Base-by-base conservation (phyloP, 2,797 vertebrate genomes). In the Otus scops region DNA sequence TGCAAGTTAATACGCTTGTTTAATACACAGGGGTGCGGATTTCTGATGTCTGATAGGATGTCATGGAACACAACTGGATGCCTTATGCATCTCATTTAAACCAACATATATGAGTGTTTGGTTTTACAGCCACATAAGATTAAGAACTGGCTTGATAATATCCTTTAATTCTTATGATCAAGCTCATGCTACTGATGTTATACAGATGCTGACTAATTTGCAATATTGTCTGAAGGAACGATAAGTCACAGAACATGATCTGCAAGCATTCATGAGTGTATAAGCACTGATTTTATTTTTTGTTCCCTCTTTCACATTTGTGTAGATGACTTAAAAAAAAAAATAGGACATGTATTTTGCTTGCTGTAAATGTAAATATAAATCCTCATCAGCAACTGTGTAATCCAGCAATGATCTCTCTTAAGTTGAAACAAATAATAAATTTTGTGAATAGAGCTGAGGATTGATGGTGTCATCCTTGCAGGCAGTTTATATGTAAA, bases 381-480 rank as follows among this genome's bases (percentile, higher is more conserved):
- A 96, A 95, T 93, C 94, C 94, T 94, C 93, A 90, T 95, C 94
- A 95, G 83, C 39, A 68, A 88, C 85, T 76, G 88, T 88, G 82
- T 95, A 95, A 96, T 93, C 95, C 45, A 0, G 67, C 92, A 92
- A 68, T 92, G 89, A 95, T 96, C 63, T 93, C 89, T 86, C 80
- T 67, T 54, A 94, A 90, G 92, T 81, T 90, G 95, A 94, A 92
- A 90, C 85, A 94, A 94, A 88, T 93, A 91, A 93, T 89, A 95
- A 75, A 88, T 90, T 53, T 86, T 59, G 82, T 94, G 94, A 92
- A 80, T 75, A 73, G 88, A 91, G 85, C 73, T 8, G 76, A 53
- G 91, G 95, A 93, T 92, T 91, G 94, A 76, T 93, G 91, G 93
- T 95, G 95, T 90, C 95, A 95, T 91, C 94, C 94, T 94, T 32